Conservation (phyloP, 2,888 invertebrate genomes). For the Xestobium rufovillosum region DNA sequence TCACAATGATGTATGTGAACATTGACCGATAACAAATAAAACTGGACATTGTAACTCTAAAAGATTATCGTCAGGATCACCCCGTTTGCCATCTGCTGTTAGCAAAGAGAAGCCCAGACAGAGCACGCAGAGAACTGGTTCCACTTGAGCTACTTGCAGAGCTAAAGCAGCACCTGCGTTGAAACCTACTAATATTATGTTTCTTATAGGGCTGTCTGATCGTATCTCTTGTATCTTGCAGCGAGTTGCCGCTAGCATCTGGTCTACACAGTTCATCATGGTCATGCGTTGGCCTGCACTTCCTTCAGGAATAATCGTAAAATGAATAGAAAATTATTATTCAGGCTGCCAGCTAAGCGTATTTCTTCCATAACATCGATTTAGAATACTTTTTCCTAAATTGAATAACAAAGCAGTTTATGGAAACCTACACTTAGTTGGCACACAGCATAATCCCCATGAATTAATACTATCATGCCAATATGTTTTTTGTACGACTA, state of each 20-base stretch:
- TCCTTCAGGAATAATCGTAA: constrained; percentile 16
- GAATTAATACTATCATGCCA: no score
- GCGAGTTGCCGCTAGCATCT: constrained; percentile 57
- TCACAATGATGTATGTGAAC: constrained; percentile 54
- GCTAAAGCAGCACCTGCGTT: constrained; percentile 70
- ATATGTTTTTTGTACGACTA: no score
- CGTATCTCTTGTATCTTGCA: constrained; percentile 65
- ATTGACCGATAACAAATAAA: constrained; percentile 72
- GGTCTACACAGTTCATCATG: constrained; percentile 52
- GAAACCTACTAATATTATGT: constrained; percentile 70
- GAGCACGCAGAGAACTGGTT: constrained; percentile 64
- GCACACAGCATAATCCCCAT: no score
- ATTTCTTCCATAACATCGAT: no score
- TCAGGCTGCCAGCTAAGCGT: no score
- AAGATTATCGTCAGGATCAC: constrained; percentile 68
- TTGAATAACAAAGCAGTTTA: no score
- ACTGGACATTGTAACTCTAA: constrained; percentile 66
- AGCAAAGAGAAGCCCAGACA: constrained; percentile 72
- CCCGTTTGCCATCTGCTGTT: constrained; percentile 63
- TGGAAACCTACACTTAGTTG: no score
- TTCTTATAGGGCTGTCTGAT: constrained; percentile 57
- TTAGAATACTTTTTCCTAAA: no score
- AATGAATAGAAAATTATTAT: not conserved
- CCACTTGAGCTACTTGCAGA: constrained; percentile 64
- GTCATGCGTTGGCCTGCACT: constrained; percentile 39